These are phyloP conservation scores for Stegastes partitus DNA, from an alignment of 2,113 vertebrate genomes.

Conservation along the genomic window DNA sequence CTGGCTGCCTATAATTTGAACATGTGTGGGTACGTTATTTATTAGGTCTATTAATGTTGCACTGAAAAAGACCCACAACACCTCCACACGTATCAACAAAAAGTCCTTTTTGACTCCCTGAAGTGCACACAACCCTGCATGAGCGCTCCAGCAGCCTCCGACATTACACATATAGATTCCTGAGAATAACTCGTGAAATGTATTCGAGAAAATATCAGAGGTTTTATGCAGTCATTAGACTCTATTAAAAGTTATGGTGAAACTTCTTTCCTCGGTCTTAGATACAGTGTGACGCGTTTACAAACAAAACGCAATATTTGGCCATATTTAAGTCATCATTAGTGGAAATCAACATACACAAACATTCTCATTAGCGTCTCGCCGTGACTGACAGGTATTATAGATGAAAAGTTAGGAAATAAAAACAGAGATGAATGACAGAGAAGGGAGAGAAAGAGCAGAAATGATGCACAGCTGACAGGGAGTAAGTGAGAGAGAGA, in stretches of 20 bases:
- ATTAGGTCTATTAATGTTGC: slow-evolving; percentile 30
- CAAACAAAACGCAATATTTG: slow-evolving; percentile 48
- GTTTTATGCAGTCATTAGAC: slow-evolving; percentile 26
- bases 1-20: slow-evolving; percentile 25
- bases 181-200: slow-evolving; percentile 15
- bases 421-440: slow-evolving; percentile 45
- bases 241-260: slow-evolving; percentile 36
- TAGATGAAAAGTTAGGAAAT: slow-evolving; percentile 53
- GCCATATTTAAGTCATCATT: slow-evolving; percentile 52
- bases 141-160: neutral
- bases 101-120: slow-evolving; percentile 33
- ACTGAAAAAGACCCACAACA: slow-evolving; percentile 21
- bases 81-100: slow-evolving; percentile 32
- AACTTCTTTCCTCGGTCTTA: slow-evolving; percentile 16
- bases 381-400: slow-evolving; percentile 83
- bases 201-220: slow-evolving; percentile 30
- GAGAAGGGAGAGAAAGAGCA: slow-evolving; percentile 39
- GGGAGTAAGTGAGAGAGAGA: slow-evolving; percentile 31
- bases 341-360: slow-evolving; percentile 53
- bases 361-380: slow-evolving; percentile 74
- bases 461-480: slow-evolving; percentile 68
- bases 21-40: slow-evolving; percentile 34
- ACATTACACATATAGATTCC: slow-evolving; percentile 17
- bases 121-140: neutral
- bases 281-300: slow-evolving; percentile 25